These are phyloP conservation scores for Enteromius radiatus DNA, from an alignment of 2,797 vertebrate species.

Conservation along the genomic window DNA sequence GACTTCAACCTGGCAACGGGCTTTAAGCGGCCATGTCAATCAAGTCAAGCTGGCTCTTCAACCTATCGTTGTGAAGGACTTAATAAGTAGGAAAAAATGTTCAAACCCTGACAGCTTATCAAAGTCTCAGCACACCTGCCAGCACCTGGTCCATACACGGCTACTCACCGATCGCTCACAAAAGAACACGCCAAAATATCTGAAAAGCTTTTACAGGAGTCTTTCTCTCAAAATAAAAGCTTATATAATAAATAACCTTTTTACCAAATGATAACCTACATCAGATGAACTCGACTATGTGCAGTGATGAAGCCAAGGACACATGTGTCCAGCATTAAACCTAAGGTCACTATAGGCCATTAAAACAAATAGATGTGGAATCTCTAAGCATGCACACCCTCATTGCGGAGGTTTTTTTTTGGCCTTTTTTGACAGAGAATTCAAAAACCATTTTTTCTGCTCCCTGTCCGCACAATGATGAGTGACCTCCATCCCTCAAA, in stretches of 20 bases:
- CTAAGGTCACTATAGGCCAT: neutral
- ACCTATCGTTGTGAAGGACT: constrained; percentile 33
- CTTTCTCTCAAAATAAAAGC: neutral
- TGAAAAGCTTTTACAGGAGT: constrained; percentile 1
- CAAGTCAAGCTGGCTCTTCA: constrained; percentile 49
- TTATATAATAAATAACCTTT: neutral
- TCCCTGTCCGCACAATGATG: neutral
- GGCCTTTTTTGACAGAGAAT: neutral
- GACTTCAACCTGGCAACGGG: constrained; percentile 45
- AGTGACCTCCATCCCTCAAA: neutral
- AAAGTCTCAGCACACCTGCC: constrained; percentile 44
- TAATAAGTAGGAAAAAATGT: constrained; percentile 42
- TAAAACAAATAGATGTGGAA: constrained; percentile 8
- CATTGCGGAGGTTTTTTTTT: neutral
- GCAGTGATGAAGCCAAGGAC: constrained; percentile 8
- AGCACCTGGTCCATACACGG: neutral
- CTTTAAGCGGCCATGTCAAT: constrained; percentile 41
- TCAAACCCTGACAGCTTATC: constrained; percentile 46
- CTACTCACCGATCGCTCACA: neutral
- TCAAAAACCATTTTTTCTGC: neutral
- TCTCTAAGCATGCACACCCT: neutral
- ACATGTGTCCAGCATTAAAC: neutral
- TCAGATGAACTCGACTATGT: neutral
- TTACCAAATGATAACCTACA: neutral
- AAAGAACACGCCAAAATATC: neutral